Conservation (phyloP, 2,113 vertebrate species). For the Pycnonotus jocosus region DNA sequence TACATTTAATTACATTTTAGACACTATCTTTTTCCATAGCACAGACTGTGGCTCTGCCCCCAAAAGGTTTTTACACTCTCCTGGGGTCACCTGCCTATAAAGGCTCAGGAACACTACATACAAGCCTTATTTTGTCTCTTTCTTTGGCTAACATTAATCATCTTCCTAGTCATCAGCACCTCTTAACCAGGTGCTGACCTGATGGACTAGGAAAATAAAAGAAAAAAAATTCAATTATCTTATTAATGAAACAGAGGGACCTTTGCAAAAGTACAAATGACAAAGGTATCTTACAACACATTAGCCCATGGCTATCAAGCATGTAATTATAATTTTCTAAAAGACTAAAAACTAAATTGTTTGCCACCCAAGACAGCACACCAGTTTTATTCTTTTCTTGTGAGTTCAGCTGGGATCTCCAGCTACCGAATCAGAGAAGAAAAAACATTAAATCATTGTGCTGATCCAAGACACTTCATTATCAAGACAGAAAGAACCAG, state of each 20-base stretch:
- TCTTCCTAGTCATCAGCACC: neutral
- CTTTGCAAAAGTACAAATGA: neutral
- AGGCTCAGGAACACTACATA: neutral
- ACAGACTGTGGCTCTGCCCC: neutral
- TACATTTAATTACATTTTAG: neutral
- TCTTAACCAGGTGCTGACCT: neutral
- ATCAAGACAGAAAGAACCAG: neutral
- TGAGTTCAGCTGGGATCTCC: neutral
- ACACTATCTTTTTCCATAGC: neutral
- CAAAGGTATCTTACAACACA: neutral
- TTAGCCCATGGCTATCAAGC: neutral
- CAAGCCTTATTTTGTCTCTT: neutral
- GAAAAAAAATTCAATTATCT: neutral
- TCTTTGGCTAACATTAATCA: neutral
- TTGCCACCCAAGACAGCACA: neutral
- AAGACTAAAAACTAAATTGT: neutral
- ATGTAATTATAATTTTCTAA: neutral
- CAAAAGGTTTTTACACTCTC: neutral
- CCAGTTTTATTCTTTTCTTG: neutral
- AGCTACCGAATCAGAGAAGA: neutral
- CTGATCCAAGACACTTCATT: neutral
- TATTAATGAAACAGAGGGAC: neutral
- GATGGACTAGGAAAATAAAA: neutral
- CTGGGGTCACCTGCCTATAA: neutral
- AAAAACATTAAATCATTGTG: neutral